A percentile compares a stretch with the other conserved stretches of the same genome.
These are phyloP conservation scores for Macrotus californicus DNA, from an alignment of 2,113 vertebrate species.

Conservation along the genomic window DNA sequence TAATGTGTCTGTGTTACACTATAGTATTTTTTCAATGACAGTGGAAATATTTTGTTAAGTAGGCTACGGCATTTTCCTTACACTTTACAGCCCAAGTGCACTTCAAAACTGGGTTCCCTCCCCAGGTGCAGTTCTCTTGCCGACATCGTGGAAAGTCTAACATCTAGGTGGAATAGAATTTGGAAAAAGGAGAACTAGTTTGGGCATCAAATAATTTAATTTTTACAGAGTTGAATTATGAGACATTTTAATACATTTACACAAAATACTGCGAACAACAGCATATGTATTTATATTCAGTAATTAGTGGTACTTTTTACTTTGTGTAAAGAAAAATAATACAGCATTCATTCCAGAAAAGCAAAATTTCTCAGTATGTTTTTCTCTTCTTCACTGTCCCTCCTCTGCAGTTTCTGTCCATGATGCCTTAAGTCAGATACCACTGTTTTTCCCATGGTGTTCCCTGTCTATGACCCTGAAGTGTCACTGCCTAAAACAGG, in stretches of 20 bases:
- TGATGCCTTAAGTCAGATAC: not conserved
- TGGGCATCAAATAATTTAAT: not conserved
- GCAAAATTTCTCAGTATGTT: not conserved
- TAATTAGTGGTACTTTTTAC: not conserved
- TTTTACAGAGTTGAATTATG: conserved; percentile 20
- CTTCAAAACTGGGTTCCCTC: not conserved
- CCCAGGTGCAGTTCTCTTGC: not conserved
- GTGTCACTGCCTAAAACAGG: not conserved
- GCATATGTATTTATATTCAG: not conserved
- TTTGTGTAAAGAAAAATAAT: conserved; percentile 9
- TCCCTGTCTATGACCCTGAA: not conserved
- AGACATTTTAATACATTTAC: not conserved
- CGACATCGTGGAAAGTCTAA: conserved; percentile 10
- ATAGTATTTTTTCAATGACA: conserved; percentile 19
- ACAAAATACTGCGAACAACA: not conserved
- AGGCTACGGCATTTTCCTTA: not conserved
- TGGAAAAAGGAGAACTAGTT: conserved; percentile 14
- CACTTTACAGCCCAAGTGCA: not conserved
- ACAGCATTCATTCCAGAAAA: not conserved
- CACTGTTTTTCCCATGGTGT: not conserved
- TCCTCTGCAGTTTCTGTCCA: not conserved
- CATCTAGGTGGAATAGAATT: not conserved
- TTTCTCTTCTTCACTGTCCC: not conserved
- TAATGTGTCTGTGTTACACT: not conserved
- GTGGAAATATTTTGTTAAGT: conserved; percentile 46